A percentile compares a stretch with the other conserved stretches of the same genome.
phyloP scores from a whole-genome alignment of 2,113 vertebrate species.

The Chrysemys picta region DNA sequence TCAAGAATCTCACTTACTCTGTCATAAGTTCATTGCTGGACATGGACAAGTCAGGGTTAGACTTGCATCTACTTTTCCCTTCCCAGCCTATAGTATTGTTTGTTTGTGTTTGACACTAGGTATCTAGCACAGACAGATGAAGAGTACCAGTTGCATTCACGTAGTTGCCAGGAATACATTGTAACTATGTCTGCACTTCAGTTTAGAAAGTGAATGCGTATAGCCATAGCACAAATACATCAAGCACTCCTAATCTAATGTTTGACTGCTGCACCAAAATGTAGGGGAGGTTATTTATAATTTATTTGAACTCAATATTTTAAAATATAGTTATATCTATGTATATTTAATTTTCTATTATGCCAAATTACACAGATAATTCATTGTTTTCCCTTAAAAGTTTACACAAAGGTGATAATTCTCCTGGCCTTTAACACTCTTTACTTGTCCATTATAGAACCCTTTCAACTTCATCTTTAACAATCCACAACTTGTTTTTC shows the following conservation, averaged over 20 bases:
- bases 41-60: neutral
- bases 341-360: constrained; percentile 59
- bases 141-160: neutral
- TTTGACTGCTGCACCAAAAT: neutral
- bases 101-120: neutral
- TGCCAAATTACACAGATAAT: constrained; percentile 44
- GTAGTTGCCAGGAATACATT: neutral
- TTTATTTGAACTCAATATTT: constrained; percentile 55
- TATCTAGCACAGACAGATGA: neutral
- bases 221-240: neutral
- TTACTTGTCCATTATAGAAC: constrained; percentile 72
- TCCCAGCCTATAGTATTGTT: neutral
- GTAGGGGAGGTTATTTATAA: constrained; percentile 25
- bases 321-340: constrained; percentile 44
- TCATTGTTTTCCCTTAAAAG: constrained; percentile 52
- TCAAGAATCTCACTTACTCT: neutral
- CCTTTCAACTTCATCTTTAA: constrained; percentile 75
- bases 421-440: constrained; percentile 50
- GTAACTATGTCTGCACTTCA: neutral
- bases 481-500: constrained; percentile 70
- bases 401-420: constrained; percentile 61
- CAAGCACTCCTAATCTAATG: neutral
- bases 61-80: neutral
- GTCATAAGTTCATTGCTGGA: neutral
- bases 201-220: neutral